Evolutionary conservation across 1,140 invertebrate species (phyloP).

Genomic region (Drosophila murphyi): DNA sequence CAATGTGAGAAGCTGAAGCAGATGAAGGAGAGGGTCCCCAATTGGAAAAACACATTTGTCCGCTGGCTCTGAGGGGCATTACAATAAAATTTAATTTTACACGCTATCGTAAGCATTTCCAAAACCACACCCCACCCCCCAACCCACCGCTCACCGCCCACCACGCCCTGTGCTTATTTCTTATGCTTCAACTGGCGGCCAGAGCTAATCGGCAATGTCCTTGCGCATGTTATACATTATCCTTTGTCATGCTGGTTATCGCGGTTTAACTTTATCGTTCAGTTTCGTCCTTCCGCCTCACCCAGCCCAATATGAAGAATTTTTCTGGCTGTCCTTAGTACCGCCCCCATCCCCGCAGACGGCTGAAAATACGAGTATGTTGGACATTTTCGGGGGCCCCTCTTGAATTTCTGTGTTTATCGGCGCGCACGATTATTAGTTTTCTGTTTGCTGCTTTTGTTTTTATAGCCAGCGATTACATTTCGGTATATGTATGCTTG

Average conservation of each 20-base stretch:
- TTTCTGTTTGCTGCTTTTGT: constrained; percentile 71
- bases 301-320: constrained; percentile 39
- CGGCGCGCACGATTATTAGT: constrained; percentile 75
- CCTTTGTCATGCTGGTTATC: constrained; percentile 78
- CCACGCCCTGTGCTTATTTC: constrained; percentile 34
- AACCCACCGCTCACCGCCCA: no score
- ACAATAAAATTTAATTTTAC: constrained; percentile 77
- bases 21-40: constrained; percentile 18
- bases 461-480: constrained; percentile 74
- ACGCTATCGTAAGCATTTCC: constrained; percentile 69
- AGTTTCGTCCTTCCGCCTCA: constrained; percentile 30
- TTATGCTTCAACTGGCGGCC: constrained; percentile 55
- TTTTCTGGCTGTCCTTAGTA: constrained; percentile 14
- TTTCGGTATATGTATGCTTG: constrained; percentile 57
- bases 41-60: constrained; percentile 46
- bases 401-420: constrained; percentile 66
- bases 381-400: constrained; percentile 12
- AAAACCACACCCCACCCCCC: not conserved
- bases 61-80: constrained; percentile 45
- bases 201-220: constrained; percentile 59
- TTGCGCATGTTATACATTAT: constrained; percentile 61
- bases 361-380: constrained; percentile 8
- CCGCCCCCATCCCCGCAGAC: not conserved
- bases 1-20: constrained; percentile 6
- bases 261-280: constrained; percentile 77